Base-by-base conservation (phyloP, 2,797 vertebrate species). In the Tokudaia tokunoshimensis region DNA sequence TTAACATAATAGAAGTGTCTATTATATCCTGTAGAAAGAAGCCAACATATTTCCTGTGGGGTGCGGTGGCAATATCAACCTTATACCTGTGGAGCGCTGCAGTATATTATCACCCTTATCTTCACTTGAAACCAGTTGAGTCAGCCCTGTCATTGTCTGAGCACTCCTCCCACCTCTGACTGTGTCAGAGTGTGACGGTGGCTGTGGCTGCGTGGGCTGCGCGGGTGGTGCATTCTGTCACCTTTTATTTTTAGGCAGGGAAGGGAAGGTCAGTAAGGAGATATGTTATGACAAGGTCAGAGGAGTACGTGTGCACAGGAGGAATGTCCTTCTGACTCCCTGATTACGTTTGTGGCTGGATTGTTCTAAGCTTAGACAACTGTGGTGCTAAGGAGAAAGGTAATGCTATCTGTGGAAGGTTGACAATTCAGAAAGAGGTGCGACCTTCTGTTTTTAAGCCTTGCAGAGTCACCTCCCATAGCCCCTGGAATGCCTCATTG, bases 111-210 rank as follows among this genome's bases (percentile, higher is more conserved):
- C 95, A 95, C 22, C 74, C 9, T 57, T 65, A 84, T 44, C 8
- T 94, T 96, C 92, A 20, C 41, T 76, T 55, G 89, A 80, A 92
- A 61, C 74, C 34, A 52, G 84, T 41, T 4, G 52, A 95, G 61
- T 94, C 90, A 78, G 79, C 88, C 29, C 85, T 93, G 84, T 89
- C 81, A 72, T 94, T 96, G 92, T 97, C 89, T 81, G 82, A 91
- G 87, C 90, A 75, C 70, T 76, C 89, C 92, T 86, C 88, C 93
- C 55, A 90, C 92, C 76, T 88, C 85, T 52, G 93, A 91, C 76
- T 88, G 82, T 90, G 37, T 96, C 82, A 61, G 34, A 92, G 75
- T 89, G 85, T 14, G 52, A 83, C 5, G 17, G 63, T 0, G 52
- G 52, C 50, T 50, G 10, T 50, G 26, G 61, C 70, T 75, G 4